Evolutionary conservation across 2,113 vertebrate species (phyloP), one percentile per base, ranked within the genome.

Genomic region (Pachyramphus minor): DNA sequence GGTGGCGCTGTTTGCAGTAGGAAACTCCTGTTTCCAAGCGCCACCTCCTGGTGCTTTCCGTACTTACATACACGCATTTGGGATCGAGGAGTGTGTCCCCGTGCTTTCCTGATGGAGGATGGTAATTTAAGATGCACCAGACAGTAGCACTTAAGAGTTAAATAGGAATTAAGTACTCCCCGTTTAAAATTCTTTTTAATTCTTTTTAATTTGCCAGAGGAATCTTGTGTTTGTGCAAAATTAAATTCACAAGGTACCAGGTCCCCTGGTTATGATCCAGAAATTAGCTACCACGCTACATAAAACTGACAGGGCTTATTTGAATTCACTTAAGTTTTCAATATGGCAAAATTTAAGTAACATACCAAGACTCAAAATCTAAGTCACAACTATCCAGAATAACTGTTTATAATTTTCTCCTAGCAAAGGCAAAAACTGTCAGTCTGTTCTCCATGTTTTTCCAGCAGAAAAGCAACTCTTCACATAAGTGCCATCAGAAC

Each of bases 1-100:
- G 94, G 58, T 3, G 78, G 87, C 66, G 60, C 74, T 31, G 50
- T 10, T 3, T 5, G 18, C 16, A 6, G 5, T 0, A 11, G 22
- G 27, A n/a, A 28, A 13, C 45, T 9, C 4, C 39, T 0, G 82
- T 49, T 69, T 41, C 22, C 3, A 7, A 56, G 78, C 53, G 92
- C 92, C 96, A 69, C 6, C 96, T 67, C 42, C 88, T 81, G 96
- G 72, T n/a, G 8, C 50, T 19, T 4, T 2, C 21, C 4, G 24
- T 12, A 19, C 1, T 3, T 8, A 47, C 59, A 47, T 3, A 9
- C 0, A 39, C 15, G 10, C 3, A 19, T 1, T 15, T 2, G 44
- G 30, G n/a, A 31, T 25, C 3, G 2, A 2, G 0, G 1, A 55
- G 9, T 3, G 4, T 0, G 0, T 0, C n/a, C 3, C 0, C 2